phyloP scores from a whole-genome alignment of 2,797 vertebrate species.

The Glossophaga mutica region DNA sequence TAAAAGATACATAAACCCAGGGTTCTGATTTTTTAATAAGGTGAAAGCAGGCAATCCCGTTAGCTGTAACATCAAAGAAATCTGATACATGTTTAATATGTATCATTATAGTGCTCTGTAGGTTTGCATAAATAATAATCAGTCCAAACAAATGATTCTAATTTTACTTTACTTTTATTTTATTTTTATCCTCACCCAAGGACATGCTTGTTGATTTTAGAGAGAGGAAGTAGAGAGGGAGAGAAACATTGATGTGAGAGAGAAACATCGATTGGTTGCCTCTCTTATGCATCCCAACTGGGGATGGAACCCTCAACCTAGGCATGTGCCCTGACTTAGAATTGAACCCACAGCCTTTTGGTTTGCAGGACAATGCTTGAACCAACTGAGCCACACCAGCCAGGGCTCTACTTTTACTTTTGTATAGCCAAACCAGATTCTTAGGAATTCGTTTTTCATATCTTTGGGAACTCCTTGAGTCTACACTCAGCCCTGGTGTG shows the following conservation, averaged over 20 bases:
- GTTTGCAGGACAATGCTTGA: too few species aligned
- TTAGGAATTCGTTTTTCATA: neutral
- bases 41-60: neutral
- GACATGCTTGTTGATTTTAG: too few species aligned
- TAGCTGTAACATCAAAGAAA: neutral
- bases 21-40: neutral
- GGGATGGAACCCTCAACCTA: too few species aligned
- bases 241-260: too few species aligned
- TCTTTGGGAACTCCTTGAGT: neutral
- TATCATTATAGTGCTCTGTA: neutral
- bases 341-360: too few species aligned
- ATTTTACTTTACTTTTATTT: neutral
- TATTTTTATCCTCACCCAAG: neutral
- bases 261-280: too few species aligned
- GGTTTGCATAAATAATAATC: neutral
- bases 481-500: neutral
- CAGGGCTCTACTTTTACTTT: neutral
- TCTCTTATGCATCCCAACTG: too few species aligned
- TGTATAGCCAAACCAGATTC: neutral
- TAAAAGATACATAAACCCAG: neutral
- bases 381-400: too few species aligned
- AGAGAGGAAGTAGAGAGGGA: too few species aligned
- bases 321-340: too few species aligned
- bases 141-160: neutral
- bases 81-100: neutral